Evolutionary conservation across 1,140 invertebrate genomes (phyloP).

Genomic region (Plodia interpunctella): DNA sequence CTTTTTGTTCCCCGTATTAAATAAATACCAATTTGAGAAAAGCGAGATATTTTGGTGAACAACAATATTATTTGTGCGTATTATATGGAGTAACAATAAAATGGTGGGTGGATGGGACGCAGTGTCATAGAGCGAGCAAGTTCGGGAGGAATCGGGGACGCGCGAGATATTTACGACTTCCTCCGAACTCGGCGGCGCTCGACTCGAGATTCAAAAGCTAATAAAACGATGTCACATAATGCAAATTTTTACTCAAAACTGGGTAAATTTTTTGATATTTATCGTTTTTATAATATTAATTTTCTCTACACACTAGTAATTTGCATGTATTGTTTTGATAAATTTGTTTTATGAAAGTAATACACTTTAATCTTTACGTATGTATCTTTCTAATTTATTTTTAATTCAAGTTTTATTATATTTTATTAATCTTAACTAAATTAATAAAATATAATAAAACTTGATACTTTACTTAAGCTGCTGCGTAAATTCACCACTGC

Average conservation of each 20-base stretch:
- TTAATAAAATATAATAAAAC: too few relatives aligned
- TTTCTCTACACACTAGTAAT: too few relatives aligned
- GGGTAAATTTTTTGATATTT: neutral
- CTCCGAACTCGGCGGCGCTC: slow-evolving; percentile 33
- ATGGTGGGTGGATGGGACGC: slow-evolving; percentile 10
- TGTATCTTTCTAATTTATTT: too few relatives aligned
- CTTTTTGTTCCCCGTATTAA: slow-evolving; percentile 17
- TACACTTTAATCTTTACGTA: too few relatives aligned
- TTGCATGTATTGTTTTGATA: too few relatives aligned
- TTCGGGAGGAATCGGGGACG: slow-evolving; percentile 41
- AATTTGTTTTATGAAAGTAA: too few relatives aligned
- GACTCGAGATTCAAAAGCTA: slow-evolving; percentile 42
- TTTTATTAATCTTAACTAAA: too few relatives aligned
- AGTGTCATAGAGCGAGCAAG: slow-evolving; percentile 31
- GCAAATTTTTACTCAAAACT: slow-evolving; percentile 17
- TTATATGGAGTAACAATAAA: slow-evolving; percentile 15
- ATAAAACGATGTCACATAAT: slow-evolving; percentile 45
- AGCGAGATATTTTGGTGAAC: neutral
- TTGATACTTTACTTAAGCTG: too few relatives aligned
- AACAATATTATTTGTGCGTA: slow-evolving; percentile 7
- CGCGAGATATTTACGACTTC: slow-evolving; percentile 46
- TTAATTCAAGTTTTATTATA: too few relatives aligned
- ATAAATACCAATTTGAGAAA: slow-evolving; percentile 6
- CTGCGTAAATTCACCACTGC: too few relatives aligned
- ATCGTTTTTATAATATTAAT: too few relatives aligned